A percentile compares a stretch with the other conserved stretches of the same genome.
phyloP scores from a whole-genome alignment of 2,888 invertebrate species.

The Leuctra nigra region DNA sequence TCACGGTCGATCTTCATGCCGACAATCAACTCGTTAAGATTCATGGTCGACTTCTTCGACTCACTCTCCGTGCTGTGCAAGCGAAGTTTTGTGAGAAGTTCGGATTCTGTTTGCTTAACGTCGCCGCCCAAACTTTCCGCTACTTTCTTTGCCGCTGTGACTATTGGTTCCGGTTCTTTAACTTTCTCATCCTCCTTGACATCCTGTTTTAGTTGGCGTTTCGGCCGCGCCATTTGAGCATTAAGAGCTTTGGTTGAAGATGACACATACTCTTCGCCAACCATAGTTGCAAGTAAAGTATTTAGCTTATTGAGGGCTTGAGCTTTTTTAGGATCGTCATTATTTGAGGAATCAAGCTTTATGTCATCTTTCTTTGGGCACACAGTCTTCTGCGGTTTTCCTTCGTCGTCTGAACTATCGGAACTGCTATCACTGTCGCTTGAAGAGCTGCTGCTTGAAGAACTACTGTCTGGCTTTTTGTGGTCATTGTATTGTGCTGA shows the following conservation, averaged over 20 bases:
- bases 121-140: constrained; percentile 3
- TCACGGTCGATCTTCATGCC: constrained; percentile 63
- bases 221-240: not conserved
- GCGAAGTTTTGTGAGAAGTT: not conserved
- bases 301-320: not conserved
- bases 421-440: too few relatives aligned
- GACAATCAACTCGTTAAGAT: constrained; percentile 59
- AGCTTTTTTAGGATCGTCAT: not conserved
- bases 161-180: not conserved
- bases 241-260: not conserved
- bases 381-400: too few relatives aligned
- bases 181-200: not conserved
- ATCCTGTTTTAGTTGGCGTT: not conserved
- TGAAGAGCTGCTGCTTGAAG: too few relatives aligned
- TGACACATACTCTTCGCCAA: not conserved
- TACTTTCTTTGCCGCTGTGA: not conserved
- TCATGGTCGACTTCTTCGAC: not conserved
- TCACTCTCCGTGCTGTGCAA: not conserved
- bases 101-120: not conserved
- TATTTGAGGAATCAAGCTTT: too few relatives aligned
- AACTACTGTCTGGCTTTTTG: too few relatives aligned
- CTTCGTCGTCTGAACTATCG: too few relatives aligned
- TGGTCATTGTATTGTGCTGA: too few relatives aligned
- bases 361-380: too few relatives aligned
- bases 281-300: not conserved